These are phyloP conservation scores for Peromyscus polionotus DNA, from an alignment of 2,113 vertebrate species.

Conservation along the genomic window DNA sequence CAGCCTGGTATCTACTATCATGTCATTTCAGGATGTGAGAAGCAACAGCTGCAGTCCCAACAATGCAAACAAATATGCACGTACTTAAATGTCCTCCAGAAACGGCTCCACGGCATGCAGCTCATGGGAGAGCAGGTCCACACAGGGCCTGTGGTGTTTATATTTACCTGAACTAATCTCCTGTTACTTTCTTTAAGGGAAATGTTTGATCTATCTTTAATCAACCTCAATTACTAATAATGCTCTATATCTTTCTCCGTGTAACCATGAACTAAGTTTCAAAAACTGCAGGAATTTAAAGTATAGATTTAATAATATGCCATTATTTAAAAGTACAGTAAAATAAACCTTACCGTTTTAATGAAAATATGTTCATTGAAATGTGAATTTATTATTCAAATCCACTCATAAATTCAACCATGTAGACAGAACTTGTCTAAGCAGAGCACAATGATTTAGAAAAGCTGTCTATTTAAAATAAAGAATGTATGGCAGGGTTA, in stretches of 20 bases:
- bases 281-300: slow-evolving; percentile 90
- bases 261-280: slow-evolving; percentile 88
- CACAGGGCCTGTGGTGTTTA: neutral
- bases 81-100: neutral
- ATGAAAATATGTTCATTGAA: slow-evolving; percentile 94
- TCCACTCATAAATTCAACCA: slow-evolving; percentile 92
- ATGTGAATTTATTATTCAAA: slow-evolving; percentile 95
- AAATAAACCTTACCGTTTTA: slow-evolving; percentile 92
- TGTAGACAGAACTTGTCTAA: slow-evolving; percentile 92
- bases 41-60: slow-evolving; percentile 35
- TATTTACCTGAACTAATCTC: neutral
- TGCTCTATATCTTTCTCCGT: slow-evolving; percentile 84
- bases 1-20: slow-evolving; percentile 70
- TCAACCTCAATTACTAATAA: slow-evolving; percentile 78
- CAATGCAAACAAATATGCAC: neutral
- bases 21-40: slow-evolving; percentile 64
- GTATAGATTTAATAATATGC: slow-evolving; percentile 91
- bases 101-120: slow-evolving; percentile 15
- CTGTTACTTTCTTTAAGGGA: slow-evolving; percentile 73
- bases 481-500: slow-evolving; percentile 93
- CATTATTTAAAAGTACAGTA: slow-evolving; percentile 93
- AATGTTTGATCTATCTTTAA: slow-evolving; percentile 82
- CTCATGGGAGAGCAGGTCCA: slow-evolving; percentile 5
- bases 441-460: slow-evolving; percentile 92
- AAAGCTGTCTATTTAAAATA: slow-evolving; percentile 94